Conservation (phyloP, 2,888 invertebrate genomes). For the Agelastica alni region DNA sequence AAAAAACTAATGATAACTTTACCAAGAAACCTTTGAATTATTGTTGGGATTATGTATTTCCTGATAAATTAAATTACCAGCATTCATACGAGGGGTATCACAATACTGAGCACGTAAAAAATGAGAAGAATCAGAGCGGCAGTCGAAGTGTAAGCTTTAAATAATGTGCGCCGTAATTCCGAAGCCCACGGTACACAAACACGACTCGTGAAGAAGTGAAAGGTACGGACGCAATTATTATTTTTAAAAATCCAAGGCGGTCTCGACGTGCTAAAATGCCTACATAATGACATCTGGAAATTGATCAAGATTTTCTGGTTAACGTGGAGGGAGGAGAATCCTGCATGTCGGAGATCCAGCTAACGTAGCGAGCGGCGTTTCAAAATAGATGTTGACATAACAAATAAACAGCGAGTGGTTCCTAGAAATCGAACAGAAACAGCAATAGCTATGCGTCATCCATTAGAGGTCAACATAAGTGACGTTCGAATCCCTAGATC, state of each 20-base stretch:
- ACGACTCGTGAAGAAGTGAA: too few species aligned
- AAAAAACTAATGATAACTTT: too few species aligned
- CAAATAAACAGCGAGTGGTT: constrained; percentile 12
- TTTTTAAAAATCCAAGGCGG: not conserved
- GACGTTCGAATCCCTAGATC: constrained; percentile 12
- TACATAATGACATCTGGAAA: constrained; percentile 1
- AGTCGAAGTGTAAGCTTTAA: too few species aligned
- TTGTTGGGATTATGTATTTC: too few species aligned
- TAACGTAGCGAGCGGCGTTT: not conserved
- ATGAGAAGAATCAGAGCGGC: too few species aligned
- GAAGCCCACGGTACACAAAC: too few species aligned
- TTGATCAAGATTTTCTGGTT: not conserved
- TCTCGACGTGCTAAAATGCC: not conserved
- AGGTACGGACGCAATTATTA: too few species aligned
- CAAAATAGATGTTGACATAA: constrained; percentile 23
- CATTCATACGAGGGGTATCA: too few species aligned
- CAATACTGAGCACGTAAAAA: too few species aligned
- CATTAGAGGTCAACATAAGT: constrained; percentile 11
- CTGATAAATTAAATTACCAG: too few species aligned
- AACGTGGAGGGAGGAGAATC: not conserved
- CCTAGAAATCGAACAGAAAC: constrained; percentile 20
- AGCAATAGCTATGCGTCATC: constrained; percentile 16
- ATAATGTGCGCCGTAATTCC: too few species aligned
- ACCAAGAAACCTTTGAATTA: too few species aligned
- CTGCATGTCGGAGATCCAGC: not conserved